Evolutionary conservation across 2,113 vertebrate species (phyloP).

Genomic region (Pogona vitticeps): DNA sequence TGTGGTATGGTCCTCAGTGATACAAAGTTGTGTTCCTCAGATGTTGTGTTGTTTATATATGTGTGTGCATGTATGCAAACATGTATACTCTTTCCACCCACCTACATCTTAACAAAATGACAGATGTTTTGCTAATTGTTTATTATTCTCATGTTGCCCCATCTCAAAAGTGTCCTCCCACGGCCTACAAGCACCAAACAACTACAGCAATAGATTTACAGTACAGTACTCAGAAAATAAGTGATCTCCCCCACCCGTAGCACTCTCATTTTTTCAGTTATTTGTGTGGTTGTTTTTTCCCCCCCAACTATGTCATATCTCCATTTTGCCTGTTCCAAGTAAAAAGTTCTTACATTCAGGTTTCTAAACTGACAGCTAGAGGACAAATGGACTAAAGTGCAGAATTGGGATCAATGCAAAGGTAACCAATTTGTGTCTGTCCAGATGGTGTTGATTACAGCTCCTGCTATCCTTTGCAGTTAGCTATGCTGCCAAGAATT

Average conservation of each 20-base stretch:
- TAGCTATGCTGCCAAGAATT: not conserved
- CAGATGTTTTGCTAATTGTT: not conserved
- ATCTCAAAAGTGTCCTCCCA: constrained; percentile 5
- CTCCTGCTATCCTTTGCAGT: not conserved
- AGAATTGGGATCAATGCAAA: not conserved
- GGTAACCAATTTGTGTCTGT: not conserved
- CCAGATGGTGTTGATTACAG: not conserved
- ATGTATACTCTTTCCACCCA: not conserved
- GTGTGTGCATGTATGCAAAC: too few species aligned
- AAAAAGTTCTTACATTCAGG: not conserved
- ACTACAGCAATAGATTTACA: not conserved
- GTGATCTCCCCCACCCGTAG: not conserved
- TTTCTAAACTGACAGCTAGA: not conserved
- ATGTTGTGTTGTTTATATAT: not conserved
- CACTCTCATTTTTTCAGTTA: too few species aligned
- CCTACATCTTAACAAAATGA: not conserved
- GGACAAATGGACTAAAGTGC: not conserved
- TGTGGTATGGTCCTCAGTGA: not conserved
- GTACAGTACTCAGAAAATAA: not conserved
- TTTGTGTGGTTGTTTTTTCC: not conserved
- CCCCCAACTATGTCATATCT: not conserved
- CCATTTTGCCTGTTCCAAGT: not conserved
- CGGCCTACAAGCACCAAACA: not conserved
- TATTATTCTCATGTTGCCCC: not conserved
- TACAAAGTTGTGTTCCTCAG: not conserved